phyloP scores from a whole-genome alignment of 1,140 invertebrate genomes.

The Kradibia gibbosae region DNA sequence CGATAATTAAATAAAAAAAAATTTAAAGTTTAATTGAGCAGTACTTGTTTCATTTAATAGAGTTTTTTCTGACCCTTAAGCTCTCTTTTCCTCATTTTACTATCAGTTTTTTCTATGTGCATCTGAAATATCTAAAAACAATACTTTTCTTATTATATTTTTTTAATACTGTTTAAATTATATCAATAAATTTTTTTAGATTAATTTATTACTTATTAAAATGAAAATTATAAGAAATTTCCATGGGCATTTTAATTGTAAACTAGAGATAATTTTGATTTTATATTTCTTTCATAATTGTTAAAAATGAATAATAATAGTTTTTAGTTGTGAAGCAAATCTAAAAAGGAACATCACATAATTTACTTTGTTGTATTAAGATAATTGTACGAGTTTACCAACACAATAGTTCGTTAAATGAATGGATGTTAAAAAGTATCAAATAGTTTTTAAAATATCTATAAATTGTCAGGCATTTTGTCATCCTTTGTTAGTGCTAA shows the following conservation, averaged over 20 bases:
- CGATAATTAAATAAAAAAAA: conserved; percentile 38
- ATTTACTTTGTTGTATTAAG: neutral
- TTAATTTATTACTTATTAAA: too few relatives aligned
- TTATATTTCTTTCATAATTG: neutral
- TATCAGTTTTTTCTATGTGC: too few relatives aligned
- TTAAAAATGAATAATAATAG: neutral
- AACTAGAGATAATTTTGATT: too few relatives aligned
- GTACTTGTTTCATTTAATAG: too few relatives aligned
- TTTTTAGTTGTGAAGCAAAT: neutral
- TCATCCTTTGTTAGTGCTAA: neutral
- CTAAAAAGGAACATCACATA: neutral
- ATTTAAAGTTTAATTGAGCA: neutral
- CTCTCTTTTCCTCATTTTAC: neutral
- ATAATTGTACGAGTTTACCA: neutral
- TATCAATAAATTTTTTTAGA: too few relatives aligned
- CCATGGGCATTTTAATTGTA: too few relatives aligned
- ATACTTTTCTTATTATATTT: neutral
- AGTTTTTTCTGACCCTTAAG: neutral
- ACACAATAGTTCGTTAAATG: neutral
- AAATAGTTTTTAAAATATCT: neutral
- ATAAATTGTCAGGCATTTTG: neutral
- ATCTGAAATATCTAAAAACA: too few relatives aligned
- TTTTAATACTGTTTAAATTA: neutral
- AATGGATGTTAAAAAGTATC: neutral
- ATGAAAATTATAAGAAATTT: too few relatives aligned